phyloP scores from a whole-genome alignment of 2,797 vertebrate genomes.

The Benthosema pterotum region DNA sequence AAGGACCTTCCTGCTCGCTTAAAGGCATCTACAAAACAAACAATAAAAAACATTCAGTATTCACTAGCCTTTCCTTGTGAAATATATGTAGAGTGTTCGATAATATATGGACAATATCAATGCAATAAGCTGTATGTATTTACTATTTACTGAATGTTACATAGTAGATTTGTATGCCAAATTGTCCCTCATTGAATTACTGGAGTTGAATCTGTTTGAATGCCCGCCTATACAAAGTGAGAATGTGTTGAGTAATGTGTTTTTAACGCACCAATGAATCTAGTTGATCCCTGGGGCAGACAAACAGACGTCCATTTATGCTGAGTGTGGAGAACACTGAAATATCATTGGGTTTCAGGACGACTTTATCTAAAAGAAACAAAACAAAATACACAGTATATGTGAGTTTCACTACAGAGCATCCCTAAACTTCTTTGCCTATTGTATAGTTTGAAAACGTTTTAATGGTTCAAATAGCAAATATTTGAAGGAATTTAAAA shows the following conservation, averaged over 20 bases:
- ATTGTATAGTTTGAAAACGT: too few species aligned
- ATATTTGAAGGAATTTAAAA: too few species aligned
- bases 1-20: constrained; percentile 93
- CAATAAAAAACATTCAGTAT: not conserved
- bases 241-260: constrained; percentile 6
- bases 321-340: constrained; percentile 96
- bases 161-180: not conserved
- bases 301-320: constrained; percentile 93
- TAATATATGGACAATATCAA: not conserved
- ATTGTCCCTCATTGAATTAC: not conserved
- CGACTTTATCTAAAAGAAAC: constrained; percentile 86
- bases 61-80: not conserved
- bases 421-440: too few species aligned
- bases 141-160: not conserved
- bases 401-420: too few species aligned
- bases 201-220: not conserved
- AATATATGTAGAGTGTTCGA: too few species aligned
- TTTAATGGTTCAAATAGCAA: too few species aligned
- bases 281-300: constrained; percentile 90
- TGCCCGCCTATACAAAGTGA: not conserved
- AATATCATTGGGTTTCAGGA: constrained; percentile 92
- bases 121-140: not conserved
- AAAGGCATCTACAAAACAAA: constrained; percentile 83
- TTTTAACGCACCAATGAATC: constrained; percentile 89
- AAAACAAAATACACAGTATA: not conserved